Evolutionary conservation across 2,888 invertebrate species (phyloP).

Genomic region (Salticus scenicus): DNA sequence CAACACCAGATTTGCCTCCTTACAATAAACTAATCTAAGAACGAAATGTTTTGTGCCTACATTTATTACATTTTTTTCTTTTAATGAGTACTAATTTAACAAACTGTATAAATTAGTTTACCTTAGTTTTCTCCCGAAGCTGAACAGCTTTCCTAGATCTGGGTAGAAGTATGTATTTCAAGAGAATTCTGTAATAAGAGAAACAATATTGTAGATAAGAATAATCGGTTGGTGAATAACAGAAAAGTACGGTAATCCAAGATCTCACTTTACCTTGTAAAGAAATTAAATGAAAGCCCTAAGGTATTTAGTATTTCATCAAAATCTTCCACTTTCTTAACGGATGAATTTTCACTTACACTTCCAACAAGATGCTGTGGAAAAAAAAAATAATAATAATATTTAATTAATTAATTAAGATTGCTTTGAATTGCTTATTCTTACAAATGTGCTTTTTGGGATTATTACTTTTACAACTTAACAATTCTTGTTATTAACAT

Average conservation of each 20-base stretch:
- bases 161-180: not conserved
- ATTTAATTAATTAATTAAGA: no score
- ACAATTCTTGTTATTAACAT: no score
- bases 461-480: no score
- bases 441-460: no score
- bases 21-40: no score
- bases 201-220: not conserved
- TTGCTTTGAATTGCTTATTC: no score
- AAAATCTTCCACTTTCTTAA: not conserved
- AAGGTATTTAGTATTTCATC: not conserved
- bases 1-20: no score
- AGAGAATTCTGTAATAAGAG: not conserved
- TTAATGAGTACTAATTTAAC: no score
- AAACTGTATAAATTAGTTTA: not conserved
- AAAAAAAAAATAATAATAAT: no score
- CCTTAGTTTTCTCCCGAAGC: not conserved
- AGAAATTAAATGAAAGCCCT: not conserved
- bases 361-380: not conserved
- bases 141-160: not conserved
- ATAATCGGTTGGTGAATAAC: not conserved
- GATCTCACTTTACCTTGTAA: not conserved
- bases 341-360: not conserved
- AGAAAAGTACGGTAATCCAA: not conserved
- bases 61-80: no score
- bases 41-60: no score